Evolutionary conservation across 2,888 invertebrate species (phyloP), one percentile per base, ranked within the genome.

Genomic region (Melanostoma mellinum): DNA sequence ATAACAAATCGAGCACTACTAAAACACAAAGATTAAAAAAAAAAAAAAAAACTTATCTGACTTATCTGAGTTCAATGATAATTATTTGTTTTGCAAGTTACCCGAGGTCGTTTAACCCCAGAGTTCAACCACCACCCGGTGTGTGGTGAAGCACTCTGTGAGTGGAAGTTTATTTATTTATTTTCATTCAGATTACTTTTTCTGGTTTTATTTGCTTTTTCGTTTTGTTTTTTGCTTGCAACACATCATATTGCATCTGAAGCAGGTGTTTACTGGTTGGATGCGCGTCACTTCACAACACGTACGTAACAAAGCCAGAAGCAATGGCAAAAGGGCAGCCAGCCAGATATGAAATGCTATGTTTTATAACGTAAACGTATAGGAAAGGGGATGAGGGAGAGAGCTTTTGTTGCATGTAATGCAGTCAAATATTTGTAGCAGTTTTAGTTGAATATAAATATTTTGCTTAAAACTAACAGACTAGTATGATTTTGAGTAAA

Each of bases 101-200:
- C 84, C 74, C 84, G 84, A 84, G 84, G 84, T 84, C 79, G 79
- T 84, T 84, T 84, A 84, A 84, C 84, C 84, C 84, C 84, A 71
- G 79, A 75, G 84, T 84, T 84, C 84, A 84, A 84, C 53, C 82
- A 78, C 65, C 74, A 35, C 6, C 65, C 65, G 67, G 60, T 65
- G 38, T 32, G 8, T 65, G 9, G 68, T 46, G 69, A 38, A 20
- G 20, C 20, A 20, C 20, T 0, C 20, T 42, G 60, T 48, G 63
- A 48, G 71, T 44, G 6, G 60, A 48, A 30, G 8, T 35, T 32
- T 53, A 30, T 46, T 38, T 30, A 36, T 56, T 68, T 69, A 30
- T 56, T 63, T 52, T 44, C 58, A 69, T 53, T 46, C 60, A 44
- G 65, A 76, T 81, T 72, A 42, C 46, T 76, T 72, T 63, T 55